phyloP scores from a whole-genome alignment of 2,888 invertebrate genomes.

The Carterocephalus palaemon region DNA sequence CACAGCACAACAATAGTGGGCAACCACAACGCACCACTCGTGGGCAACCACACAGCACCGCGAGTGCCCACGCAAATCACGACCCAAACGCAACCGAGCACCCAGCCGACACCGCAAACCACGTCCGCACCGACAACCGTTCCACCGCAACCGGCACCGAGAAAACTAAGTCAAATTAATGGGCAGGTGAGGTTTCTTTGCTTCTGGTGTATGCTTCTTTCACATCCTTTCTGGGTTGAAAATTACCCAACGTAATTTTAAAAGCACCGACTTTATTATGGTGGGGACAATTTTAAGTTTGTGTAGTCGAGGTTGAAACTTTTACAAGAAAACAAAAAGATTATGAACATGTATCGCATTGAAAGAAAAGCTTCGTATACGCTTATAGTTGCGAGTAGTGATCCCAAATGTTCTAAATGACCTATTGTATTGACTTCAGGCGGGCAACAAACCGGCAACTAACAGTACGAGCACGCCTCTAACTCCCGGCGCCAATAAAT shows the following conservation, averaged over 20 bases:
- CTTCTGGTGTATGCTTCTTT: constrained; percentile 24
- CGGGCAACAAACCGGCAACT: constrained; percentile 61
- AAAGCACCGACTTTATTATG: constrained; percentile 8
- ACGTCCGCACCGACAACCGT: constrained; percentile 38
- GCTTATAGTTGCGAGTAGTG: constrained; percentile 16
- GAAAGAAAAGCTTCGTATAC: constrained; percentile 3
- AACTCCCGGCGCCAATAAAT: constrained; percentile 61
- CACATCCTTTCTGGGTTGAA: constrained; percentile 5
- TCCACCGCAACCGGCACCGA: constrained; percentile 71
- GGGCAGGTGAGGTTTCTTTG: constrained; percentile 60
- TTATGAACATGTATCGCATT: too few species aligned
- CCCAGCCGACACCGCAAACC: constrained; percentile 42
- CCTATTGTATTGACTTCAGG: constrained; percentile 44
- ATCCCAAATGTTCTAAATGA: constrained; percentile 13
- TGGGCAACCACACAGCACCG: constrained; percentile 32
- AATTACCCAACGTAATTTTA: not conserved
- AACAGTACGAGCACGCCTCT: constrained; percentile 72
- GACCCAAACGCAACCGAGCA: constrained; percentile 34
- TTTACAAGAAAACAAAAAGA: too few species aligned
- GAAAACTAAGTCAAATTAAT: constrained; percentile 68
- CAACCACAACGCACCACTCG: constrained; percentile 26
- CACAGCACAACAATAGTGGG: constrained; percentile 10
- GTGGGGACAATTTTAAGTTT: constrained; percentile 10
- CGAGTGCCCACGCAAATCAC: constrained; percentile 32
- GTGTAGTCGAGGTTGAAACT: too few species aligned